phyloP scores from a whole-genome alignment of 2,888 invertebrate species.

The Graphium colonna region DNA sequence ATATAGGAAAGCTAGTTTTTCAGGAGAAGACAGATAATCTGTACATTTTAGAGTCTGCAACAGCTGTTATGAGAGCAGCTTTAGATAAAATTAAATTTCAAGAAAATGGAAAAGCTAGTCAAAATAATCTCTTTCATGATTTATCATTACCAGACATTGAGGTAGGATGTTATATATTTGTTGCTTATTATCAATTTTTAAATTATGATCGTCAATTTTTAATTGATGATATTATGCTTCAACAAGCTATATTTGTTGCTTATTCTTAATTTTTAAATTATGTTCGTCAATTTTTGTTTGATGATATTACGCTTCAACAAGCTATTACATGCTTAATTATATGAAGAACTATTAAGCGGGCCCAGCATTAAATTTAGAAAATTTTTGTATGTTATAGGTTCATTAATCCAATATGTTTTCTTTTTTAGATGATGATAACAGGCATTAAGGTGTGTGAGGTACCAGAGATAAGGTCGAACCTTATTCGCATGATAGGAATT shows the following conservation, averaged over 20 bases:
- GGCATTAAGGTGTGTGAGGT: slow-evolving; percentile 75
- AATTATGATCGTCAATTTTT: too few relatives aligned
- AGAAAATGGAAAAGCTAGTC: slow-evolving; percentile 47
- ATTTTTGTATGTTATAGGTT: neutral
- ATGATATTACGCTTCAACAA: too few relatives aligned
- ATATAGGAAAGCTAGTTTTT: slow-evolving; percentile 82
- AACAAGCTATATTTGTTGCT: too few relatives aligned
- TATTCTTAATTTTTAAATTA: too few relatives aligned
- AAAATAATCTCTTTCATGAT: slow-evolving; percentile 71
- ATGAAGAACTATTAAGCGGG: too few relatives aligned
- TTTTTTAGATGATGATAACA: slow-evolving; percentile 70
- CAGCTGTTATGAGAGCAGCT: slow-evolving; percentile 87
- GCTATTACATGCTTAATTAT: too few relatives aligned
- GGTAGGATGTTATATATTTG: slow-evolving; percentile 40
- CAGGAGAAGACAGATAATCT: slow-evolving; percentile 72
- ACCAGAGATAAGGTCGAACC: slow-evolving; percentile 79
- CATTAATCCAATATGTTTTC: too few relatives aligned
- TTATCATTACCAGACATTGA: slow-evolving; percentile 80
- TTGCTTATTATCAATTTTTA: neutral
- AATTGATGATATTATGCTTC: too few relatives aligned
- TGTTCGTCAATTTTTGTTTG: too few relatives aligned
- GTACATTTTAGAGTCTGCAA: slow-evolving; percentile 83
- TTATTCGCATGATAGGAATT: slow-evolving; percentile 80
- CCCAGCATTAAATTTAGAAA: too few relatives aligned
- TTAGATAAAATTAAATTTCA: slow-evolving; percentile 82